These are phyloP conservation scores for Andrena cerasifolii DNA, from an alignment of 1,140 invertebrate species.

Conservation along the genomic window DNA sequence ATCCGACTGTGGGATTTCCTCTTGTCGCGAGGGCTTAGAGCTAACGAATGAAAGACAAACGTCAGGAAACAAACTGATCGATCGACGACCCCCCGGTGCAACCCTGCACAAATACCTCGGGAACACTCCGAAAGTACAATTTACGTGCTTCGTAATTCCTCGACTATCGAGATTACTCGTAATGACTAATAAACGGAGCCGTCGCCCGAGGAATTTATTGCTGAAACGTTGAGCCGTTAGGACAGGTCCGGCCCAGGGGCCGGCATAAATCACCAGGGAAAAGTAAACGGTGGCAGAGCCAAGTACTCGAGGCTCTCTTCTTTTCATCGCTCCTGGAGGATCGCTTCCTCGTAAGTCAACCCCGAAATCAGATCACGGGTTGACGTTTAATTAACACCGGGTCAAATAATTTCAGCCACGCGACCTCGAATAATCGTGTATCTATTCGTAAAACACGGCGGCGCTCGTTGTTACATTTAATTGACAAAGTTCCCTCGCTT, in stretches of 20 bases:
- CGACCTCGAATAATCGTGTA: not conserved
- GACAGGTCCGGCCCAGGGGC: too few relatives aligned
- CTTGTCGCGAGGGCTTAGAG: not conserved
- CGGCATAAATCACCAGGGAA: not conserved
- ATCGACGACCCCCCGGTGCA: too few relatives aligned
- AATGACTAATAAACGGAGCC: conserved; percentile 2
- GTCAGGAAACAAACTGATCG: too few relatives aligned
- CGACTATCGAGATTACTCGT: not conserved
- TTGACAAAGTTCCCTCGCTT: not conserved
- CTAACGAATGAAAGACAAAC: not conserved
- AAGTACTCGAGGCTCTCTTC: not conserved
- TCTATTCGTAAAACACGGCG: not conserved
- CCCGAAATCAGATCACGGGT: too few relatives aligned
- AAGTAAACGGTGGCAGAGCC: not conserved
- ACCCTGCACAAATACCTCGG: too few relatives aligned
- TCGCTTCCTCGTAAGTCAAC: too few relatives aligned
- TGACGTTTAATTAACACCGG: not conserved
- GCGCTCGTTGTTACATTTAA: conserved; percentile 4
- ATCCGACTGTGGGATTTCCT: conserved; percentile 7
- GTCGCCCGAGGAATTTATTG: conserved; percentile 3
- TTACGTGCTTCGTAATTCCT: not conserved
- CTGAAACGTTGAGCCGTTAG: not conserved
- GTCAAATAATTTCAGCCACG: not conserved
- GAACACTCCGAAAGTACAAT: too few relatives aligned
- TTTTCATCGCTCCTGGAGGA: not conserved